These are phyloP conservation scores for Apis dorsata DNA, from an alignment of 1,140 invertebrate species.

Conservation along the genomic window DNA sequence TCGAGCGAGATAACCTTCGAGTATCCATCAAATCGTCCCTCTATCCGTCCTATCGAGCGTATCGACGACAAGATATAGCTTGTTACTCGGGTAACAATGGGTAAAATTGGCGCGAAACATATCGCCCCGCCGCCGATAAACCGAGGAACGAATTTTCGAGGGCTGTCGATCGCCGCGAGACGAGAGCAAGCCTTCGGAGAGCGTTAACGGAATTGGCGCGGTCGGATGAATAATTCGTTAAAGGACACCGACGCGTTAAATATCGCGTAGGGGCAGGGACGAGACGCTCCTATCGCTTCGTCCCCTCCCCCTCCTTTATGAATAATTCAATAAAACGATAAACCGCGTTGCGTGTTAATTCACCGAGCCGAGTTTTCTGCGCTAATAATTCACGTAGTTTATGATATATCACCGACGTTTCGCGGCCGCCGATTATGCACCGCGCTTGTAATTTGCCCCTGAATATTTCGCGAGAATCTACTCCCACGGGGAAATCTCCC, in stretches of 20 bases:
- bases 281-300: slow-evolving; percentile 32
- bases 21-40: neutral
- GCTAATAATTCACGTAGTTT: slow-evolving; percentile 63
- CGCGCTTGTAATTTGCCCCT: slow-evolving; percentile 37
- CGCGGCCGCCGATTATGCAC: slow-evolving; percentile 50
- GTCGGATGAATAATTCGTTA: slow-evolving; percentile 46
- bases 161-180: neutral
- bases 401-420: slow-evolving; percentile 59
- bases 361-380: slow-evolving; percentile 55
- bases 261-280: neutral
- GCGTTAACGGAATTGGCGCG: slow-evolving; percentile 15
- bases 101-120: too few species aligned
- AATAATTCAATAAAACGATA: slow-evolving; percentile 68
- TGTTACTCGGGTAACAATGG: neutral
- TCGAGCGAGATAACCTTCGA: slow-evolving; percentile 8
- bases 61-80: neutral
- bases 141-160: too few species aligned
- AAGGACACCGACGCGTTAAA: slow-evolving; percentile 50
- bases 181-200: too few species aligned
- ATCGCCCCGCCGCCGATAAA: too few species aligned
- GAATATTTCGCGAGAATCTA: slow-evolving; percentile 28
- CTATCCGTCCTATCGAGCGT: neutral
- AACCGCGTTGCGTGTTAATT: slow-evolving; percentile 63
- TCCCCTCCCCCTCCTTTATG: slow-evolving; percentile 6
- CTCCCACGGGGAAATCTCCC: neutral